phyloP scores from a whole-genome alignment of 2,888 invertebrate genomes.

The Diachrysia chrysitis region DNA sequence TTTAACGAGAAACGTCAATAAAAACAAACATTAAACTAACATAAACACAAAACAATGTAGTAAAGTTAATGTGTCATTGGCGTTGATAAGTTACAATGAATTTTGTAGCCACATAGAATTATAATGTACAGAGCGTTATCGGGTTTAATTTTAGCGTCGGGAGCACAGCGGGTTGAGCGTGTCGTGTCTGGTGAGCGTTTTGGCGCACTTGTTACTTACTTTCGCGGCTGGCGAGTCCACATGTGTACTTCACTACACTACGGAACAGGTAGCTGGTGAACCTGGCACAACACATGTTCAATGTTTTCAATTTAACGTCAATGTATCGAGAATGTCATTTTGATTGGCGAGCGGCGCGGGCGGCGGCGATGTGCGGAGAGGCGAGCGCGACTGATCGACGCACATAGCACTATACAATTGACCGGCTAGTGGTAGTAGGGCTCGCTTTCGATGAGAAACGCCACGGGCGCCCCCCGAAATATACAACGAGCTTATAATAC shows the following conservation, averaged over 20 bases:
- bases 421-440: slow-evolving; percentile 65
- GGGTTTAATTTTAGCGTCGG: slow-evolving; percentile 67
- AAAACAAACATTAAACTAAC: slow-evolving; percentile 43
- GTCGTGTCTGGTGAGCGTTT: slow-evolving; percentile 17
- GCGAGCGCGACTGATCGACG: slow-evolving; percentile 73
- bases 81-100: slow-evolving; percentile 62
- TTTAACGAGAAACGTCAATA: slow-evolving; percentile 43
- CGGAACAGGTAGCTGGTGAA: slow-evolving; percentile 83
- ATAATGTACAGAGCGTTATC: slow-evolving; percentile 61
- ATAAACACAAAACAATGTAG: slow-evolving; percentile 54
- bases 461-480: slow-evolving; percentile 72
- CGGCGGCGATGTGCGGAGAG: slow-evolving; percentile 61
- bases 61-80: slow-evolving; percentile 48
- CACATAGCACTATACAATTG: slow-evolving; percentile 82
- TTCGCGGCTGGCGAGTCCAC: slow-evolving; percentile 84
- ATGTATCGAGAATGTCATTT: slow-evolving; percentile 79
- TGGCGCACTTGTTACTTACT: slow-evolving; percentile 74
- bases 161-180: slow-evolving; percentile 49
- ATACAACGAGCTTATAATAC: slow-evolving; percentile 69
- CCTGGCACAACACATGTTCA: slow-evolving; percentile 85
- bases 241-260: slow-evolving; percentile 87
- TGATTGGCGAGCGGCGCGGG: slow-evolving; percentile 64
- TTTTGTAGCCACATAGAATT: slow-evolving; percentile 54
- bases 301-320: slow-evolving; percentile 71
- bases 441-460: slow-evolving; percentile 64